These are phyloP conservation scores for Gastrophysa polygoni DNA, from an alignment of 2,888 invertebrate species.

Conservation along the genomic window DNA sequence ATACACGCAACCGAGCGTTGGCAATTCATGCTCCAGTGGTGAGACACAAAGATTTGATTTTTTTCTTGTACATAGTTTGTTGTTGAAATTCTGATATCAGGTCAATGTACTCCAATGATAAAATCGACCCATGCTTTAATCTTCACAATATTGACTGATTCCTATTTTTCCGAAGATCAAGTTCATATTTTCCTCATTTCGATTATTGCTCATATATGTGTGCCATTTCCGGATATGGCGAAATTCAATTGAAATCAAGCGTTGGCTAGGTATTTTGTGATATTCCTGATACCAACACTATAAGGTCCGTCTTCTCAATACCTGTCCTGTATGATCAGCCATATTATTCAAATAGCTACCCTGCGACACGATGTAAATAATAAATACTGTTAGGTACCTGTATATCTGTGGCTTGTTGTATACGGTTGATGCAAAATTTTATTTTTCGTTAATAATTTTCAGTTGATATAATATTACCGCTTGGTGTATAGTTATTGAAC, in stretches of 20 bases:
- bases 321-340: slow-evolving; percentile 4
- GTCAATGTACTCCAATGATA: no score
- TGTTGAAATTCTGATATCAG: no score
- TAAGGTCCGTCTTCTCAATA: background rate
- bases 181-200: no score
- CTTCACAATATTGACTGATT: no score
- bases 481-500: slow-evolving; percentile 53
- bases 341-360: slow-evolving; percentile 22
- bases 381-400: slow-evolving; percentile 57
- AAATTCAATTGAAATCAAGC: no score
- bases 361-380: slow-evolving; percentile 47
- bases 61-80: no score
- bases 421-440: slow-evolving; percentile 51
- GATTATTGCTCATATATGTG: background rate
- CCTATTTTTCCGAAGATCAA: no score
- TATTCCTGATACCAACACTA: background rate
- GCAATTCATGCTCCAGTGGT: no score
- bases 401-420: slow-evolving; percentile 59
- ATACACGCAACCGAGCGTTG: no score
- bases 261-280: background rate
- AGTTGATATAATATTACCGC: slow-evolving; percentile 32
- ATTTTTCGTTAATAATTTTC: slow-evolving; percentile 42
- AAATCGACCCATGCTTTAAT: no score
- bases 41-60: no score
- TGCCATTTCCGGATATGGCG: no score